phyloP scores from a whole-genome alignment of 2,113 vertebrate species.

The Menura novaehollandiae region DNA sequence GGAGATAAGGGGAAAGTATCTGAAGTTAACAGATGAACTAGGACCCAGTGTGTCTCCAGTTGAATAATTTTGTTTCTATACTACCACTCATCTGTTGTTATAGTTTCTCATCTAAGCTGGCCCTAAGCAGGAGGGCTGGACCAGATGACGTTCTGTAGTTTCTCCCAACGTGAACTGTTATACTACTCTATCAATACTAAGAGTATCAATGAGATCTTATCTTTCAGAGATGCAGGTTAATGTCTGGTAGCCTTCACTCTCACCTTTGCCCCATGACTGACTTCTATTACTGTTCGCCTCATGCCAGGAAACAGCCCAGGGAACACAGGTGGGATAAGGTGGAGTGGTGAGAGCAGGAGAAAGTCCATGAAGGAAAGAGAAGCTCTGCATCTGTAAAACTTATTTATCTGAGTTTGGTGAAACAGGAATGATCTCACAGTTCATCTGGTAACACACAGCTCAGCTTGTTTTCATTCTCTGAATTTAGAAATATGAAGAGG shows the following conservation, averaged over 20 bases:
- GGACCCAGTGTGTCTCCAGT: background rate
- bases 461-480: background rate
- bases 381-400: background rate
- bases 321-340: background rate
- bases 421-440: background rate
- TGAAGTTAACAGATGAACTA: background rate
- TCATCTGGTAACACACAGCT: background rate
- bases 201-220: background rate
- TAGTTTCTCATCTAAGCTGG: background rate
- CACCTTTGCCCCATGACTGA: background rate
- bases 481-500: constrained; percentile 30
- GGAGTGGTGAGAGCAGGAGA: background rate
- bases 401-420: background rate
- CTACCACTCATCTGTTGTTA: background rate
- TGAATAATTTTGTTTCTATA: background rate
- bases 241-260: background rate
- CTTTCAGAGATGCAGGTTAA: background rate
- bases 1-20: background rate
- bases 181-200: background rate
- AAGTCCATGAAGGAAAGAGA: background rate
- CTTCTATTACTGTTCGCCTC: background rate
- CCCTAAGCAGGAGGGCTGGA: background rate
- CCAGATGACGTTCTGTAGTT: background rate
- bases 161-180: background rate
- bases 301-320: background rate